Evolutionary conservation across 2,113 vertebrate species (phyloP), one percentile per base, ranked within the genome.

Genomic region (Toxotes chatareus): DNA sequence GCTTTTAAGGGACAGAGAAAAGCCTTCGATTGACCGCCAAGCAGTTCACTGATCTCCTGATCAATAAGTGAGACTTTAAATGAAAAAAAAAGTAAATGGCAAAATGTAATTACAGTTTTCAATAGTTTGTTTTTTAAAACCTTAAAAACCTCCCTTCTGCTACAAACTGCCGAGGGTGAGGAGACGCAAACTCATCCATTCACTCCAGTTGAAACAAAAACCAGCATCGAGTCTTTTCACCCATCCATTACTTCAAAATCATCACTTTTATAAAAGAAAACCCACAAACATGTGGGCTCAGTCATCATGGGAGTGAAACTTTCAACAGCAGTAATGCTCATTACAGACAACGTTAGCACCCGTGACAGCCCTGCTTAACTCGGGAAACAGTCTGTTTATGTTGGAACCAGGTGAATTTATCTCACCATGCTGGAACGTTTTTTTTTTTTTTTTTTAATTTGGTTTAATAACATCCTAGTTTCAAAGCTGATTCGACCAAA

Each of bases 361-460:
- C 1, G 19, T 0, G 4, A 23, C 60, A 16, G 51, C 17, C n/a
- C 44, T 0, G 57, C 46, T 74, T 36, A 49, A 65, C 64, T 64
- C 27, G 2, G 72, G 61, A 82, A 82, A 66, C 81, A 76, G 61
- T 21, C 34, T 62, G 63, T 80, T 80, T 80, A 38, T 68, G 65
- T 69, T 80, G 71, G 81, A 84, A 59, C 19, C 31, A 60, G 66
- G 51, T 73, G 56, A 13, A 13, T 36, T 56, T 0, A 51, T 80
- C 56, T 75, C 59, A 31, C 32, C 0, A 9, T 13, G 32, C 12
- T 19, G 63, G 7, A 19, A 13, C 55, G 1, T 19, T 51, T 49
- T 49, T 2, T 16, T 0, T 1, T 40, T 40, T 40, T 40, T 40
- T 21, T 60, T 60, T 10, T 23, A 16, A 38, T 11, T 40, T 40